Evolutionary conservation across 2,797 vertebrate species (phyloP).

Genomic region (Argyrosomus regius): DNA sequence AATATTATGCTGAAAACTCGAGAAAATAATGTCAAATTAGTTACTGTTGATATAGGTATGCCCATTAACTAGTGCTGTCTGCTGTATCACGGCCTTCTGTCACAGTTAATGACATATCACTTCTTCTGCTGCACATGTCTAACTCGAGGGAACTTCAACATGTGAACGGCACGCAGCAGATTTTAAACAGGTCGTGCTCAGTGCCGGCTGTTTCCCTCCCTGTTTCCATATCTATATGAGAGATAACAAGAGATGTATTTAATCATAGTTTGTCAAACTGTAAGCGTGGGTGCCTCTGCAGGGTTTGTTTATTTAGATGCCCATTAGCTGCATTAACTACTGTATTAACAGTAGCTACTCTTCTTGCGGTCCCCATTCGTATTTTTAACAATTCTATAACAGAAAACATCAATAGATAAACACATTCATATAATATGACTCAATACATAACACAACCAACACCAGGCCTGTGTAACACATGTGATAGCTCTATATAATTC

Average conservation of each 20-base stretch:
- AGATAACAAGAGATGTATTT: constrained; percentile 31
- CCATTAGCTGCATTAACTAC: no score
- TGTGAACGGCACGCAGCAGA: no score
- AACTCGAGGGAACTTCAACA: background rate
- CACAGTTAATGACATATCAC: background rate
- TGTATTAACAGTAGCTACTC: no score
- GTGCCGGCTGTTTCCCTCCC: background rate
- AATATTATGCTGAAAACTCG: constrained; percentile 3
- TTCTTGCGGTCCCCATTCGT: no score
- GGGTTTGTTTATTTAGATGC: no score
- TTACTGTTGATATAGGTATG: background rate
- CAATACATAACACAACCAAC: no score
- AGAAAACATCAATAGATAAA: no score
- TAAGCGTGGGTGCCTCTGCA: constrained; percentile 14
- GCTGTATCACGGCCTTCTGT: background rate
- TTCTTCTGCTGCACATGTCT: background rate
- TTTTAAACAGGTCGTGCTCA: no score
- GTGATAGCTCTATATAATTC: no score
- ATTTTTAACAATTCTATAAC: no score
- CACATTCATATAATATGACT: no score
- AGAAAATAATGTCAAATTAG: background rate
- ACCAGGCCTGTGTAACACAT: no score
- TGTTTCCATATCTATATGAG: background rate
- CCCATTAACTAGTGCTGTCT: background rate
- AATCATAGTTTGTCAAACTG: constrained; percentile 36